These are phyloP conservation scores for Gerris lacustris DNA, from an alignment of 2,888 invertebrate genomes.

Conservation along the genomic window DNA sequence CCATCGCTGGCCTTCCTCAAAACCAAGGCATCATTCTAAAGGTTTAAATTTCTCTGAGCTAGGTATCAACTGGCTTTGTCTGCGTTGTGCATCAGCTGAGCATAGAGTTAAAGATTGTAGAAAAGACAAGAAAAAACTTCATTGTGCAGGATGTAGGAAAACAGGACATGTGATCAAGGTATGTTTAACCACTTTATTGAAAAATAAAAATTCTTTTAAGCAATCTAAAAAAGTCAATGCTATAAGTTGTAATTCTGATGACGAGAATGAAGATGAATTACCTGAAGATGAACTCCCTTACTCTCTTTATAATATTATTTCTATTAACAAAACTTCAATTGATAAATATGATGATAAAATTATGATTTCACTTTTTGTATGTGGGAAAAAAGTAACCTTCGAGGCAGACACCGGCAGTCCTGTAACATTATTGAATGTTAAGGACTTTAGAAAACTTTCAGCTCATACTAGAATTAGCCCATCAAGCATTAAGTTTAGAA, in stretches of 20 bases:
- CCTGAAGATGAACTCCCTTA: background rate
- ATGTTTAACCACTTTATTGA: background rate
- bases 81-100: background rate
- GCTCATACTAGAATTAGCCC: background rate
- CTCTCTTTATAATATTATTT: background rate
- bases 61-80: background rate
- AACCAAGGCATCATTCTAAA: background rate
- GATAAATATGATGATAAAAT: background rate
- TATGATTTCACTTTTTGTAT: background rate
- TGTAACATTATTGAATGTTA: background rate
- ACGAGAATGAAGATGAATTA: background rate
- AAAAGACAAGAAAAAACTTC: background rate
- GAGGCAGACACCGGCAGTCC: constrained; percentile 1
- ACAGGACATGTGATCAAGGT: background rate
- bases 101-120: background rate
- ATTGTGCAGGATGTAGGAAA: background rate
- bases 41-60: background rate
- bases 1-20: background rate
- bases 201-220: background rate
- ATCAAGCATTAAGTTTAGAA: background rate
- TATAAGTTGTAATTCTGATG: background rate
- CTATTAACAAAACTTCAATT: background rate
- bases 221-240: background rate
- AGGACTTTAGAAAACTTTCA: background rate
- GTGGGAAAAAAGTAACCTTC: background rate